Evolutionary conservation across 2,113 vertebrate species (phyloP), one percentile per base, ranked within the genome.

Genomic region (Pyrgilauda ruficollis): DNA sequence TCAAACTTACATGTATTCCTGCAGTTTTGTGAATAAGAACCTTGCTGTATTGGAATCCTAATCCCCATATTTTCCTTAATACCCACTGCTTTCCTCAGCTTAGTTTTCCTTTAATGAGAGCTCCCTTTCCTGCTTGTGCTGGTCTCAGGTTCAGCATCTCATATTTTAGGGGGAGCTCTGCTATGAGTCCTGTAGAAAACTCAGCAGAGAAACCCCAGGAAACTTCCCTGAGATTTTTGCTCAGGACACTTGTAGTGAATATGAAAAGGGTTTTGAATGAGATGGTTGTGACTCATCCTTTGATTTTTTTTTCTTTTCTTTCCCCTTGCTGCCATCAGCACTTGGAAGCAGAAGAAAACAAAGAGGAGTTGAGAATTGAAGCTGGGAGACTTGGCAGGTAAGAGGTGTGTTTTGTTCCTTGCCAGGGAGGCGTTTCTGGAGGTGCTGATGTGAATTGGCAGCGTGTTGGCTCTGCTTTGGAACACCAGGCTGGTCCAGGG

Each of bases 361-460:
- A 55, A 87, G 83, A 95, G 82, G 52, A 97, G 87, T 31, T 80
- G 72, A 96, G 85, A 94, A 82, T n/a, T 72, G 93, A 96, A 93
- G 77, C 88, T 74, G 70, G 93, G 82, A 97, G 64, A 84, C 91
- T 70, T 81, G 90, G 49, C 94, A 98, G 97, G 98, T 98, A 95
- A 97, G 98, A 63, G 86, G 27, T 41, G 64, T 84, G 46, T 84
- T 93, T 90, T 61, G 72, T 84, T 91, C 21, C 59, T 90, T 84
- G 64, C 59, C 2, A 6, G 28, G 0, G 5, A 84, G 80, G 74
- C 0, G 0, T 72, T 93, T 86, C 47, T 91, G 39, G 70, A 88
- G 66, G 90, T 31, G 87, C 67, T 88, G 74, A n/a, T 90, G 70
- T 18, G 78, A 74, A 15, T 4, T 76, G 68, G 67, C 78, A 74